phyloP scores from a whole-genome alignment of 1,140 invertebrate species.

The Drosophila ohnishii region DNA sequence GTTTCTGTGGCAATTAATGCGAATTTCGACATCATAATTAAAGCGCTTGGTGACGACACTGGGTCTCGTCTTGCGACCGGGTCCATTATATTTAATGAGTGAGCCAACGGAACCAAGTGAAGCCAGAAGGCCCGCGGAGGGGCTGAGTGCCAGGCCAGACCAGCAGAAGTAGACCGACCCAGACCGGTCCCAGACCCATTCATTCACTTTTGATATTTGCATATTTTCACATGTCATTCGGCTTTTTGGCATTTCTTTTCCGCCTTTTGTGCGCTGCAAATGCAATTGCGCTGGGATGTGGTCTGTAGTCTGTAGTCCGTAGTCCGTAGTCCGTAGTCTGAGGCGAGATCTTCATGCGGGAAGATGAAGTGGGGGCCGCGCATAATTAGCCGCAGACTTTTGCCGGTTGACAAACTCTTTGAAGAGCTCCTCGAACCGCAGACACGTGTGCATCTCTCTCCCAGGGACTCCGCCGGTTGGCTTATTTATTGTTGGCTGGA shows the following conservation, averaged over 20 bases:
- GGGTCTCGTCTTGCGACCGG: slow-evolving; percentile 64
- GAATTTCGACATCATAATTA: slow-evolving; percentile 82
- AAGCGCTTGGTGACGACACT: slow-evolving; percentile 69
- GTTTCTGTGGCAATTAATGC: slow-evolving; percentile 77
- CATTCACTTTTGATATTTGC: slow-evolving; percentile 81
- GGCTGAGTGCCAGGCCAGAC: slow-evolving; percentile 27
- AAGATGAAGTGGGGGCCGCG: slow-evolving; percentile 25
- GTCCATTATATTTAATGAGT: slow-evolving; percentile 77
- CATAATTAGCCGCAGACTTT: slow-evolving; percentile 80
- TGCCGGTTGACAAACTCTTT: slow-evolving; percentile 80
- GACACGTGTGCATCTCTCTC: slow-evolving; percentile 48
- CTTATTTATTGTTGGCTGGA: slow-evolving; percentile 73
- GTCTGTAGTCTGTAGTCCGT: slow-evolving; percentile 2
- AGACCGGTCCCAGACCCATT: slow-evolving; percentile 67
- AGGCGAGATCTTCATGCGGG: slow-evolving; percentile 24
- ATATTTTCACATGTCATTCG: slow-evolving; percentile 81
- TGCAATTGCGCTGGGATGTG: slow-evolving; percentile 30
- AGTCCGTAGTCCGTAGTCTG: slow-evolving; percentile 15
- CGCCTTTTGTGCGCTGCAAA: slow-evolving; percentile 70
- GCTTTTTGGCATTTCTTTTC: slow-evolving; percentile 71
- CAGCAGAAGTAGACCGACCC: slow-evolving; percentile 44
- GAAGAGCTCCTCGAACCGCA: slow-evolving; percentile 59
- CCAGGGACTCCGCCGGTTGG: slow-evolving; percentile 30
- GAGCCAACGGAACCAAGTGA: slow-evolving; percentile 31
- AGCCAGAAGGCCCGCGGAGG: slow-evolving; percentile 4